Percentiles rank a stretch among this genome's conserved stretches.
phyloP scores from a whole-genome alignment of 1,140 invertebrate genomes.

The Nephila pilipes region DNA sequence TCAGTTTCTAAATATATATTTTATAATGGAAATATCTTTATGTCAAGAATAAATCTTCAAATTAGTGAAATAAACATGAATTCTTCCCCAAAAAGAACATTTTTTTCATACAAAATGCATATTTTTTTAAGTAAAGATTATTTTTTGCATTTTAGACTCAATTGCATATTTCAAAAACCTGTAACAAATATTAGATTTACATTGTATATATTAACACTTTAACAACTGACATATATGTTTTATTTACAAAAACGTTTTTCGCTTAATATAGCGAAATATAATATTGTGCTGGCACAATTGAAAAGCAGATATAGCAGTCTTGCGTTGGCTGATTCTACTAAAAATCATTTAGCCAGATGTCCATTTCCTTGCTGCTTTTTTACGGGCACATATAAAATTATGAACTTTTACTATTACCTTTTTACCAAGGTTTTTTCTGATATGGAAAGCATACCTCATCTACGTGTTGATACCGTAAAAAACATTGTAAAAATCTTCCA shows the following conservation, averaged over 20 bases:
- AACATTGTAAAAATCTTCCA: conserved; percentile 72
- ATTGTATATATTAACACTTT: conserved; percentile 63
- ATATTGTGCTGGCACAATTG: conserved; percentile 70
- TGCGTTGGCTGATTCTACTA: conserved; percentile 32
- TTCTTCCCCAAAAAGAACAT: no score
- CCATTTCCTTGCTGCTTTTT: conserved; percentile 26
- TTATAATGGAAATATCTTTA: no score
- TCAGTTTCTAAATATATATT: no score
- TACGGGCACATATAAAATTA: conserved; percentile 50
- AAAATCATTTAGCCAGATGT: conserved; percentile 39
- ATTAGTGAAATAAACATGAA: no score
- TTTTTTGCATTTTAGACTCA: no score
- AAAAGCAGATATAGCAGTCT: conserved; percentile 57
- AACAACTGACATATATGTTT: conserved; percentile 68
- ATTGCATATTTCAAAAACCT: conserved; percentile 58
- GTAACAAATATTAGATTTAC: conserved; percentile 64
- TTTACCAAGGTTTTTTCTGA: conserved; percentile 68
- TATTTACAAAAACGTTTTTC: conserved; percentile 64
- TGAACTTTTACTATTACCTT: conserved; percentile 55
- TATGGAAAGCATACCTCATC: conserved; percentile 63
- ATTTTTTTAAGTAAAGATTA: no score
- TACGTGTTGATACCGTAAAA: conserved; percentile 65
- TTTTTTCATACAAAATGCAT: no score
- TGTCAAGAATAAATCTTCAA: no score
- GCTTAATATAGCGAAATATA: conserved; percentile 68